Base-by-base conservation (phyloP, 2,797 vertebrate genomes). In the Delichon dasypus region DNA sequence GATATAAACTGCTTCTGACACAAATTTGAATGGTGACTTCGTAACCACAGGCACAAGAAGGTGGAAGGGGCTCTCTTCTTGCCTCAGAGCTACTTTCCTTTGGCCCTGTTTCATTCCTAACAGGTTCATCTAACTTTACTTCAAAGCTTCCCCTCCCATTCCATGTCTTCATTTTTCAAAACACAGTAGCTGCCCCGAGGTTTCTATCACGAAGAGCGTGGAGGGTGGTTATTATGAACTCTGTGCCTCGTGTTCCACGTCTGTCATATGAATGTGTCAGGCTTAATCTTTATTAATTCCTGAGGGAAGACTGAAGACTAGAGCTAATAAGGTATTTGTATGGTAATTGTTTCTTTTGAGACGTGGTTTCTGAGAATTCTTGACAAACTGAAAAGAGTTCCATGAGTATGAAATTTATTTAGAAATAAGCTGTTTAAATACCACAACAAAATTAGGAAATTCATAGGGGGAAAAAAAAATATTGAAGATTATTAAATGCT, bases 261-360 rank as follows among this genome's bases (percentile, higher is more conserved):
- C 71, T 93, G 51, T 81, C 72, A 47, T 61, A n/a, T 22, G 32
- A 91, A 89, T 65, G 75, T 80, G 68, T 93, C 81, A 88, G 65
- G 45, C 44, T 86, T 91, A 84, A 92, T 94, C 73, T 85, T 90
- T 54, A 77, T 85, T 88, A 61, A 89, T 77, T 95, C 87, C 50
- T 14, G 32, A 65, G 82, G 78, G 89, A 44, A 77, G 58, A 74
- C 34, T 34, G 53, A 61, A 83, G 82, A 65, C 55, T 87, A 67
- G 55, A 79, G 60, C 65, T 88, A 89, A 67, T 76, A 89, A 61
- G 61, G 21, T 93, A 61, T 76, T 85, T 94, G 87, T 94, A 68
- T 93, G 83, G 48, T 91, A 91, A 91, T 94, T 92, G 65, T 87
- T 96, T 83, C 78, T 96, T 95, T 77, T 80, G 81, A 61, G 57